Conservation (phyloP, 2,113 vertebrate species). For the Salvelinus namaycush region DNA sequence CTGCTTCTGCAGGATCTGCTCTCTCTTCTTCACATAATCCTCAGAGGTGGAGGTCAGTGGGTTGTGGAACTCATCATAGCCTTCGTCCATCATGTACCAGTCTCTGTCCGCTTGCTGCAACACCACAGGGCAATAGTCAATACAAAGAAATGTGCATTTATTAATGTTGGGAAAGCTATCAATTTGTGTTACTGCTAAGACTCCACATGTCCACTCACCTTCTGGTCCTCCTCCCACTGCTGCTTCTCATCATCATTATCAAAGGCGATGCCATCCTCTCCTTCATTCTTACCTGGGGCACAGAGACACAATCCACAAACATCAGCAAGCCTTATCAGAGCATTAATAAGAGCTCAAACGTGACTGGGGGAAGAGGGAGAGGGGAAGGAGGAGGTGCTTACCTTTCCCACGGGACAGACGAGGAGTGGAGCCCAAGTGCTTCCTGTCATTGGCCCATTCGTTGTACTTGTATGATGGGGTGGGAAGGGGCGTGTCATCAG, state of each 20-base stretch:
- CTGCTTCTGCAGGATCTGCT: slow-evolving; percentile 95
- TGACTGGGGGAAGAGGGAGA: not conserved
- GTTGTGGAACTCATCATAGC: slow-evolving; percentile 95
- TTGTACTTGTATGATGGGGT: slow-evolving; percentile 98
- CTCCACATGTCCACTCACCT: slow-evolving; percentile 69
- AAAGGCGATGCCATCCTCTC: slow-evolving; percentile 84
- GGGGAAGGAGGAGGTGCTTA: slow-evolving; percentile 48
- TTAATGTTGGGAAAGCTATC: not conserved
- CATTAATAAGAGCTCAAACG: not conserved
- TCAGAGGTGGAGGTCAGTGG: slow-evolving; percentile 91
- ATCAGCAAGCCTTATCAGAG: not conserved
- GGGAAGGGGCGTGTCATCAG: slow-evolving; percentile 86
- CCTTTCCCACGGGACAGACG: slow-evolving; percentile 93
- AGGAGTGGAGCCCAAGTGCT: slow-evolving; percentile 87
- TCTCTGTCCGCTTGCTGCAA: slow-evolving; percentile 95
- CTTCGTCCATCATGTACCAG: slow-evolving; percentile 99
- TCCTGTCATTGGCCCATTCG: slow-evolving; percentile 93
- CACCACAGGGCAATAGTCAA: not conserved
- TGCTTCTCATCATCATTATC: slow-evolving; percentile 89
- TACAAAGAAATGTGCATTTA: not conserved
- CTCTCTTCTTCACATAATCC: slow-evolving; percentile 92
- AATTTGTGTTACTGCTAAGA: not conserved
- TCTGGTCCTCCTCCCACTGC: slow-evolving; percentile 96
- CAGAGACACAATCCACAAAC: slow-evolving; percentile 3
- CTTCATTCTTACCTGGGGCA: slow-evolving; percentile 75